Evolutionary conservation across 2,797 vertebrate species (phyloP), one percentile per base, ranked within the genome.

Genomic region (Coranthus polyacanthus): DNA sequence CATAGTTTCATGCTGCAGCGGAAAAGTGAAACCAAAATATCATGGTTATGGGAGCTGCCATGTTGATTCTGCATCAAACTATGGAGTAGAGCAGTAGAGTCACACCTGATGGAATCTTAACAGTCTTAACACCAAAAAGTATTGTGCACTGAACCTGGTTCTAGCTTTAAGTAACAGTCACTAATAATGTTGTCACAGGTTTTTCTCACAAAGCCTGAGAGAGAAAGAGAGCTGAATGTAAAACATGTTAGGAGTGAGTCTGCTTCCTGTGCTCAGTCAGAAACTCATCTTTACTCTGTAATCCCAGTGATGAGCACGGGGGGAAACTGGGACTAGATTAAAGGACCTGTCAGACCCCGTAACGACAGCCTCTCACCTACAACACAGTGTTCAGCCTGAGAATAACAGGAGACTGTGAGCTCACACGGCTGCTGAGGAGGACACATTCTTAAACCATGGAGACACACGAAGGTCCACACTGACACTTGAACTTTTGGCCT

Each of bases 291-390:
- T 47, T 21, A 55, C 12, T 51, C 44, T 53, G 13, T 64, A 51
- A 79, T 57, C 53, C 20, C 32, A 21, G 22, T 21, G 45, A 55
- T 29, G 52, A 80, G 17, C 42, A 54, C 16, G n/a, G 29, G n/a
- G 60, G 32, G 45, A 60, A 18, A 39, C 37, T 54, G 43, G 21
- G 36, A 29, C 20, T 17, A 75, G 68, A 86, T 82, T 71, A 80
- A 46, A 78, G 60, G 73, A 66, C 22, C 18, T n/a, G 68, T 54
- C 51, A 41, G 2, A n/a, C 9, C 56, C 18, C 50, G 9, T 47
- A 65, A 68, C 22, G 55, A n/a, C n/a, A n/a, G n/a, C n/a, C 17
- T 24, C 45, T 69, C 17, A 36, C 44, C 46, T 66, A 49, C 63
- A 67, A 55, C 3, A n/a, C 8, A 20, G 12, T 26, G 36, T 37